phyloP scores from a whole-genome alignment of 2,888 invertebrate genomes.

The Microctonus hyperodae region DNA sequence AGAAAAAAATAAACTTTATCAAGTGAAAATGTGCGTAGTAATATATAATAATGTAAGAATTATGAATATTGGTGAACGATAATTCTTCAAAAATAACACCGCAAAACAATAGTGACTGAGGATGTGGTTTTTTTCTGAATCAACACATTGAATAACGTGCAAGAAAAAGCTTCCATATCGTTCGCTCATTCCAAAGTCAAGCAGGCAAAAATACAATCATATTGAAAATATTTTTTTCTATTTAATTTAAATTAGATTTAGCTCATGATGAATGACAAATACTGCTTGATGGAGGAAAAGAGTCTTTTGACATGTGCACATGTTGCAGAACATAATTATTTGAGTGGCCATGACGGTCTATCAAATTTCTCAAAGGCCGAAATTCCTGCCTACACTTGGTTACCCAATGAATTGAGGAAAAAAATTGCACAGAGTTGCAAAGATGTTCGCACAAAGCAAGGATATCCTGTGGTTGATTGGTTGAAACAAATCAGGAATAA shows the following conservation, averaged over 20 bases:
- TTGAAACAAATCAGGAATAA: conserved; percentile 39
- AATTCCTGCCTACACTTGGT: conserved; percentile 35
- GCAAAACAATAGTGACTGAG: conserved; percentile 3
- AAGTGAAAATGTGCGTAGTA: neutral
- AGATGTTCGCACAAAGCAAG: conserved; percentile 26
- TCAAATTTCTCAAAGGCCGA: conserved; percentile 27
- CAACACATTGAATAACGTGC: conserved; percentile 4
- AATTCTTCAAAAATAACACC: conserved; percentile 2
- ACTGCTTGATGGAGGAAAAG: conserved; percentile 43
- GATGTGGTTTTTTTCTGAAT: conserved; percentile 33
- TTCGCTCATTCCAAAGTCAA: conserved; percentile 1
- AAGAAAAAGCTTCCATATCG: neutral
- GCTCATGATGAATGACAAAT: conserved; percentile 36
- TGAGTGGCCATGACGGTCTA: conserved; percentile 20
- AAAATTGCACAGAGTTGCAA: conserved; percentile 33
- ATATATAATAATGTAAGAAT: neutral
- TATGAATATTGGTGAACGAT: neutral
- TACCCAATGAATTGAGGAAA: conserved; percentile 36
- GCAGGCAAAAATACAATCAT: neutral
- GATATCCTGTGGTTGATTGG: conserved; percentile 40
- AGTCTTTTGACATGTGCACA: conserved; percentile 33
- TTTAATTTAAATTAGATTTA: neutral
- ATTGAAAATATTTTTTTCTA: neutral
- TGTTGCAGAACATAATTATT: neutral
- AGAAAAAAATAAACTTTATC: neutral